Conservation (phyloP, 2,888 invertebrate species). For the Eupithecia exiguata region DNA sequence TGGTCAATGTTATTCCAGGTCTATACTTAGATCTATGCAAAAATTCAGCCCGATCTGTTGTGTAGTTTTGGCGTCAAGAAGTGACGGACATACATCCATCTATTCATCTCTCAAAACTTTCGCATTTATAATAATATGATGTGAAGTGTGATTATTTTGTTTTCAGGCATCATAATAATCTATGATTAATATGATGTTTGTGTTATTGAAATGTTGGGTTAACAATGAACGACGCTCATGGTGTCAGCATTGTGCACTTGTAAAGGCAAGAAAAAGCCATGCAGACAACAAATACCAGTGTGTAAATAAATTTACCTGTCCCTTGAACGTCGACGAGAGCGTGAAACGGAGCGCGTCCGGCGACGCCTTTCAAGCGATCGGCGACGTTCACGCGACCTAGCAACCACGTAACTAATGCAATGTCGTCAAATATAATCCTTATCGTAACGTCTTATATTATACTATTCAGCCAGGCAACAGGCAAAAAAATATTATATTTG, state of each 20-base stretch:
- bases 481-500: constrained; percentile 24
- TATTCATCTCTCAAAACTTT: background rate
- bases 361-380: constrained; percentile 79
- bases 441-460: background rate
- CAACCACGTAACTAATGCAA: constrained; percentile 38
- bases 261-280: constrained; percentile 42
- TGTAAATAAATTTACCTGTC: constrained; percentile 68
- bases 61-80: background rate
- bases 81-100: background rate
- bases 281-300: constrained; percentile 42
- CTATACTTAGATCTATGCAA: no score
- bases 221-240: background rate
- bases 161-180: no score
- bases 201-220: background rate
- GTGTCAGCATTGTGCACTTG: constrained; percentile 10
- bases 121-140: no score
- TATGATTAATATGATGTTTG: background rate
- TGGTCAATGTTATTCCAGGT: no score
- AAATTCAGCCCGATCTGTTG: no score
- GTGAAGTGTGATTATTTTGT: no score
- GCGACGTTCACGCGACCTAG: constrained; percentile 80
- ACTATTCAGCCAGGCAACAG: constrained; percentile 15
- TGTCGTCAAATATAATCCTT: constrained; percentile 22
- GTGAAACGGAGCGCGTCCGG: constrained; percentile 69
- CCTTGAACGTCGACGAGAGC: constrained; percentile 78